A percentile compares a stretch with the other conserved stretches of the same genome.
Conservation (phyloP, 2,888 invertebrate genomes). For the Thecophora atra region DNA sequence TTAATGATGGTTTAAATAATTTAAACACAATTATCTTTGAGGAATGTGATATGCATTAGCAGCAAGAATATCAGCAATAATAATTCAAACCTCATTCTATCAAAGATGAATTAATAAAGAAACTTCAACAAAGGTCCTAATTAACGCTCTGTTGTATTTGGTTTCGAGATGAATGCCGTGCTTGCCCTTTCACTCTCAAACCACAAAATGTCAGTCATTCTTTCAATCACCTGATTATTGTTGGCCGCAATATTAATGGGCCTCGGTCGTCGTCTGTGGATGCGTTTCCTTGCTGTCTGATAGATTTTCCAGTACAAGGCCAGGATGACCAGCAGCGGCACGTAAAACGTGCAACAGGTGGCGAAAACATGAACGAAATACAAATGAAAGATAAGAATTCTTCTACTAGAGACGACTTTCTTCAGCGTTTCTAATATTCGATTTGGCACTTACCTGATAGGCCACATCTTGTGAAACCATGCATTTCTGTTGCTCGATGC, state of each 20-base stretch:
- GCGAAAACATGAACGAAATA: conserved; percentile 74
- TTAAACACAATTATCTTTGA: no score
- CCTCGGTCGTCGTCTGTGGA: conserved; percentile 68
- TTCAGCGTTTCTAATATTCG: neutral
- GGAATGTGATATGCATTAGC: no score
- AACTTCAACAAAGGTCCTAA: no score
- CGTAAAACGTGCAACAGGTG: conserved; percentile 96
- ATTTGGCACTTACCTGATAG: conserved; percentile 81
- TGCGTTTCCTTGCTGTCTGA: conserved; percentile 85
- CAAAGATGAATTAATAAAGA: neutral
- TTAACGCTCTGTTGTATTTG: no score
- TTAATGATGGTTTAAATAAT: no score
- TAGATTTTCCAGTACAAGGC: conserved; percentile 98
- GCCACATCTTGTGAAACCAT: conserved; percentile 91
- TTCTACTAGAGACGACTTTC: neutral
- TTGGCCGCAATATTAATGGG: conserved; percentile 62
- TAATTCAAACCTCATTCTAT: no score
- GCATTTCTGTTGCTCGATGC: conserved; percentile 86
- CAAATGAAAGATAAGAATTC: conserved; percentile 5
- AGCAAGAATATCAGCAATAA: no score
- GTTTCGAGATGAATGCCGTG: neutral
- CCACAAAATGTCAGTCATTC: neutral
- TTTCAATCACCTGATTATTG: conserved; percentile 62
- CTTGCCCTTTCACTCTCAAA: no score
- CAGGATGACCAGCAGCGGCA: conserved; percentile 92